Base-by-base conservation (phyloP, 92 coral and sea anemone species). In the Porites evermanni region DNA sequence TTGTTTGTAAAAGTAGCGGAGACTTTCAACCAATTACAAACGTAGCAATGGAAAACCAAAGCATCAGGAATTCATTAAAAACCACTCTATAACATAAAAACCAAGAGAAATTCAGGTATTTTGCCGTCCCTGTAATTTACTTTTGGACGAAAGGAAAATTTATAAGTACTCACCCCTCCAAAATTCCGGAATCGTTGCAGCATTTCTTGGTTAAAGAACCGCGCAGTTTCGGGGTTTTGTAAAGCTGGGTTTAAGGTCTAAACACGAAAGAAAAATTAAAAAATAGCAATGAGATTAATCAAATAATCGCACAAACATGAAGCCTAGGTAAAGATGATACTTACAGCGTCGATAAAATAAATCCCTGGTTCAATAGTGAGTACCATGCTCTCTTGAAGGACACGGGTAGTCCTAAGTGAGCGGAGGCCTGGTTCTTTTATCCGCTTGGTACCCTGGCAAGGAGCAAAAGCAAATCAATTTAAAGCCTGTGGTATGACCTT, bases 341-440 rank as follows among this genome's bases (percentile, higher is more conserved):
- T 94, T 76, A 97, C 99, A 50, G 91, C 75, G 32, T 92, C 89
- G 65, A 89, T 91, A 92, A 97, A 97, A 86, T 97, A 97, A 65
- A 97, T 78, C 44, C 99, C 99, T 54, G 99, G 99, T 70, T 97
- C 99, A 47, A 97, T 92, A 8, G 99, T 97, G 61, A 97, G 84
- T 8, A 95, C 99, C 94, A 91, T 92, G 87, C 92, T 87, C 58
- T 91, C 92, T 75, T 93, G 91, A 12, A 97, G 94, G 7, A 79
- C 85, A 18, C 99, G 90, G 13, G 88, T 90, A 63, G 96, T 91
- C 56, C 99, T 83, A 24, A 97, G 89, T 50, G 92, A 93, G 53
- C 98, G 94, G 38, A 97, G 89, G 72, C 99, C 99, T 20, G 99
- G 99, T 64, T 90, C 96, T 17, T 92, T 66, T 68, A 93, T 91